Evolutionary conservation across 2,888 invertebrate species (phyloP).

Genomic region (Lasioglossum morio): DNA sequence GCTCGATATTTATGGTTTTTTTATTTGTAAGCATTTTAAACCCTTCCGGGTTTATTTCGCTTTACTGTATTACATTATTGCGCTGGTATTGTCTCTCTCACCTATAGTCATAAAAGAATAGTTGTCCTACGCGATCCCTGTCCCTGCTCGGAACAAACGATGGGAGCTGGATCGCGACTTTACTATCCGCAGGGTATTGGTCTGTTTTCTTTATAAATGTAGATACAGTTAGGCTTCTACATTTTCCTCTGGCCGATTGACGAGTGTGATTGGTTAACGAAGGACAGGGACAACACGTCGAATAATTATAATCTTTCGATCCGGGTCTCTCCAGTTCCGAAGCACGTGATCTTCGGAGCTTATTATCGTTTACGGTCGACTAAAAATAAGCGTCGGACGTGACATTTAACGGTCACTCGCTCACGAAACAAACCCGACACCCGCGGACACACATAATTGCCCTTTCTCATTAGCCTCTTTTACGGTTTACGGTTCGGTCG

Average conservation of each 20-base stretch:
- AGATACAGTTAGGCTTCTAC: no score
- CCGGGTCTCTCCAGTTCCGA: not conserved
- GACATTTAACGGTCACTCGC: slow-evolving; percentile 69
- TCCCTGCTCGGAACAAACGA: no score
- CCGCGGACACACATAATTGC: slow-evolving; percentile 59
- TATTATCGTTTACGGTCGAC: slow-evolving; percentile 37
- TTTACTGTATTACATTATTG: no score
- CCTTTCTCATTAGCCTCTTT: slow-evolving; percentile 69
- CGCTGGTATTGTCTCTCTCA: no score
- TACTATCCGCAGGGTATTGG: no score
- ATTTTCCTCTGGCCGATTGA: not conserved
- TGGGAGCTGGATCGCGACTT: no score
- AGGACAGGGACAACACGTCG: not conserved
- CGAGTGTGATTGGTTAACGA: not conserved
- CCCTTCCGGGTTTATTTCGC: no score
- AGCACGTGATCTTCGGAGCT: not conserved
- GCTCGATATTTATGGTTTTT: not conserved
- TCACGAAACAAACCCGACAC: slow-evolving; percentile 53
- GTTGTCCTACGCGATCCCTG: no score
- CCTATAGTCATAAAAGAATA: no score
- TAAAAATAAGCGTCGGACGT: slow-evolving; percentile 63
- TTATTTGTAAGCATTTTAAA: no score
- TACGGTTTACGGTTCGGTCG: slow-evolving; percentile 65
- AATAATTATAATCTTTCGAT: not conserved
- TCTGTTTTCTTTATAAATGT: not conserved